A percentile compares a stretch with the other conserved stretches of the same genome.
These are phyloP conservation scores for Apotomis turbidana DNA, from an alignment of 2,888 invertebrate species.

Conservation along the genomic window DNA sequence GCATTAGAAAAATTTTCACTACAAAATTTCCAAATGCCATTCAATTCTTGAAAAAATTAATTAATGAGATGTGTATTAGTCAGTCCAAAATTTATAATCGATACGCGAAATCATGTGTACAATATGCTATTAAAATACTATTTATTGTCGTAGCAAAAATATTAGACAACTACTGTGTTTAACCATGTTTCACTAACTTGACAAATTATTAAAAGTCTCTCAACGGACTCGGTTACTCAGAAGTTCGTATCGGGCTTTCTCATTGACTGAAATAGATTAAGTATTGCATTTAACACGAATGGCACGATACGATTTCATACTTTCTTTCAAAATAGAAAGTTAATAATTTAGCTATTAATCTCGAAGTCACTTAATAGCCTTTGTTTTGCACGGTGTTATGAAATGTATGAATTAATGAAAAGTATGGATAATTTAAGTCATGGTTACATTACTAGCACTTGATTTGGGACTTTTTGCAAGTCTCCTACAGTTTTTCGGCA, in stretches of 20 bases:
- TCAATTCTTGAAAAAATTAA: slow-evolving; percentile 9
- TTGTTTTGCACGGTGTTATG: too few species aligned
- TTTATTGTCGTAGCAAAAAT: slow-evolving; percentile 33
- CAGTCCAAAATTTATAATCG: slow-evolving; percentile 27
- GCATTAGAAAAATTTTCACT: slow-evolving; percentile 75
- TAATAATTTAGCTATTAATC: too few species aligned
- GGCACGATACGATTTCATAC: too few species aligned
- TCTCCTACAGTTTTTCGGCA: too few species aligned
- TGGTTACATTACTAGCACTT: not conserved
- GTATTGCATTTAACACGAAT: too few species aligned
- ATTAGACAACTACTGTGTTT: slow-evolving; percentile 4
- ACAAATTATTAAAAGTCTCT: too few species aligned
- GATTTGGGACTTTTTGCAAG: not conserved
- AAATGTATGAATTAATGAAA: too few species aligned
- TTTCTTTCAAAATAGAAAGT: too few species aligned
- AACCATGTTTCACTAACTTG: slow-evolving; percentile 5
- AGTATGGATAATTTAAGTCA: not conserved
- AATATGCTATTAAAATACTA: slow-evolving; percentile 21
- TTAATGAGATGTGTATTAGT: slow-evolving; percentile 35
- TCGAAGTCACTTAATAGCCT: too few species aligned
- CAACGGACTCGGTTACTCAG: too few species aligned
- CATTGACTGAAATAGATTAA: too few species aligned
- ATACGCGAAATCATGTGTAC: slow-evolving; percentile 16
- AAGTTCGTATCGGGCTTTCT: too few species aligned
- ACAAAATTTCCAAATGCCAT: slow-evolving; percentile 68